Base-by-base conservation (phyloP, 1,140 invertebrate genomes). In the Sitobion miscanthi region DNA sequence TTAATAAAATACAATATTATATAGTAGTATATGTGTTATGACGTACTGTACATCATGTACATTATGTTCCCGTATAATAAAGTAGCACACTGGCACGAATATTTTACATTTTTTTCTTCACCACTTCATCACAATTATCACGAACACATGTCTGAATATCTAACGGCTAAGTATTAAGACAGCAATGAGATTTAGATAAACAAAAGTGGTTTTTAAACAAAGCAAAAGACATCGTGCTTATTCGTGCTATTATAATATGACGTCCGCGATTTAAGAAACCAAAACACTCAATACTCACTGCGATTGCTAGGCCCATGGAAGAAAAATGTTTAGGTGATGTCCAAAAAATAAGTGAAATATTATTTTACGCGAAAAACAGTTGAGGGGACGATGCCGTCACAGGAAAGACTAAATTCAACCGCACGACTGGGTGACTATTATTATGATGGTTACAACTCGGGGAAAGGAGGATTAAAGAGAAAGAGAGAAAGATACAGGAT, bases 401-500 rank as follows among this genome's bases (percentile, higher is more conserved):
- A 49, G n/a, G 20, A 93, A 52, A 83, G 82, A 92, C 91, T 92
- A 52, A 38, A 85, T 85, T 30, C 82, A 20, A 38, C 25, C 82
- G 45, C 35, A 2, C 82, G 49, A 83, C 42, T 49, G 82, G 6
- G 47, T 17, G 47, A 93, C 45, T 77, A 47, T 38, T 47, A 52
- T 88, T 14, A 30, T n/a, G 25, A 90, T 45, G 47, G 47, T 77
- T 92, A 83, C 35, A n/a, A 52, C 52, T 49, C 8, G 77, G 49
- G 91, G 82, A 86, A 86, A 85, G 47, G 82, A 86, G 47, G 47
- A 45, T 93, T 93, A 57, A 20, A 93, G 21, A 83, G 38, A 42
- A 38, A 93, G 91, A 93, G 23, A 86, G n/a, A 57, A 14, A 2
- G 35, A 38, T 47, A 85, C 30, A 35, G 49, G 42, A 21, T 30